phyloP scores from a whole-genome alignment of 2,113 vertebrate genomes.

The Gopherus evgoodei region DNA sequence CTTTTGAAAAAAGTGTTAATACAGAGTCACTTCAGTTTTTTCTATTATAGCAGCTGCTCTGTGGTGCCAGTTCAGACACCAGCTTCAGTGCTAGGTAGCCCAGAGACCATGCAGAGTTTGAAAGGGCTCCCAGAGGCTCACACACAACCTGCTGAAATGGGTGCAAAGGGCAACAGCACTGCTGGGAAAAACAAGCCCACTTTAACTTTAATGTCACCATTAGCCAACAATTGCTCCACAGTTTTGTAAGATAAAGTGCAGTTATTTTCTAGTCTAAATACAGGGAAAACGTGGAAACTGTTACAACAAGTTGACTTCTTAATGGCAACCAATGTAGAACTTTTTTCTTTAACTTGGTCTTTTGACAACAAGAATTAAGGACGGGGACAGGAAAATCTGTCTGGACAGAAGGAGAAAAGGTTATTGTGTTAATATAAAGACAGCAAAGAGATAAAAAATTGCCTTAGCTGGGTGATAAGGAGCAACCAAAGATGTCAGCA shows the following conservation, averaged over 20 bases:
- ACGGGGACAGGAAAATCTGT: neutral
- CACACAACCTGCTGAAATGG: neutral
- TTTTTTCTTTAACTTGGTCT: neutral
- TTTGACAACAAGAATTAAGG: constrained; percentile 1
- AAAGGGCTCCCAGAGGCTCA: neutral
- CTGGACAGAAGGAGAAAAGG: neutral
- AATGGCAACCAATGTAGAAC: neutral
- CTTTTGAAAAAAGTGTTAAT: neutral
- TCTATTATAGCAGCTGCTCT: neutral
- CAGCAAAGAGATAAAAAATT: neutral
- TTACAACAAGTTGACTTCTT: neutral
- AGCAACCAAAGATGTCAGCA: neutral
- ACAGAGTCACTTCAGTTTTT: neutral
- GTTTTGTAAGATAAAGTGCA: neutral
- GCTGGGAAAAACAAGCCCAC: neutral
- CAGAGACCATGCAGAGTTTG: neutral
- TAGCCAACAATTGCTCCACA: neutral
- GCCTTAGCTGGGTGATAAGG: neutral
- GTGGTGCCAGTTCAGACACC: neutral
- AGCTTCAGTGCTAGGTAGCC: accelerated
- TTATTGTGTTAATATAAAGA: neutral
- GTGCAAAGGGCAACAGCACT: neutral
- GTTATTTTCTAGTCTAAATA: neutral
- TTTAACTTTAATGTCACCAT: neutral
- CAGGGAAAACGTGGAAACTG: neutral